phyloP scores from a whole-genome alignment of 2,888 invertebrate genomes.

The Lasioglossum oenotherae region DNA sequence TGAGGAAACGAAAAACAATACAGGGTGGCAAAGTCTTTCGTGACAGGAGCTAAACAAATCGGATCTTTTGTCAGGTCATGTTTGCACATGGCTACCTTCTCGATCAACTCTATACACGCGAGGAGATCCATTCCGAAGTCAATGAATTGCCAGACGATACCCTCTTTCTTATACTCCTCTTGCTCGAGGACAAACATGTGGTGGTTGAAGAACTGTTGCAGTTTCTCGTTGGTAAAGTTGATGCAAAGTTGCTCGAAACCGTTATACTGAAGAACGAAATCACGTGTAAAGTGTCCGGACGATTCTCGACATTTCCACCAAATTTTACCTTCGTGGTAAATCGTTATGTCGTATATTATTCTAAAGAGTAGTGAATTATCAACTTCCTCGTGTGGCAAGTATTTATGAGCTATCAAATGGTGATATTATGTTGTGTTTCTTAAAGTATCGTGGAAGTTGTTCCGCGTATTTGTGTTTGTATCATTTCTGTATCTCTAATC shows the following conservation, averaged over 20 bases:
- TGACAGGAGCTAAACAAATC: background rate
- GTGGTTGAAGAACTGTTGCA: constrained; percentile 99
- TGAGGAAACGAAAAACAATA: background rate
- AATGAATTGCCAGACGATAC: constrained; percentile 99
- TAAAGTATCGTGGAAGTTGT: constrained; percentile 8
- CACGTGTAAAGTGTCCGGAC: constrained; percentile 12
- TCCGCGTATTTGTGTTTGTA: constrained; percentile 8
- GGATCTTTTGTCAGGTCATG: background rate
- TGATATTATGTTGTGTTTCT: background rate
- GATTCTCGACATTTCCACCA: background rate
- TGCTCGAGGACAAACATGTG: constrained; percentile 99
- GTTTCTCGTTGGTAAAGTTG: constrained; percentile 99
- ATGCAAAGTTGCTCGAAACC: constrained; percentile 99
- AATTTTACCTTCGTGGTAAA: background rate
- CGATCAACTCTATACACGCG: constrained; percentile 99
- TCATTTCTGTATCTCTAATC: constrained; percentile 12
- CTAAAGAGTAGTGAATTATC: background rate
- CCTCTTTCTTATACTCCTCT: constrained; percentile 99
- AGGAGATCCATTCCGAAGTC: constrained; percentile 99
- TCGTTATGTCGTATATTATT: background rate
- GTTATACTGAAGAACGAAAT: constrained; percentile 90
- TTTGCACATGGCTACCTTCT: constrained; percentile 90
- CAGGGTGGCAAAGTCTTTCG: background rate
- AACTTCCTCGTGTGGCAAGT: background rate
- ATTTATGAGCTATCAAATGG: background rate